Evolutionary conservation across 2,797 vertebrate species (phyloP).

Genomic region (Melopsittacus undulatus): DNA sequence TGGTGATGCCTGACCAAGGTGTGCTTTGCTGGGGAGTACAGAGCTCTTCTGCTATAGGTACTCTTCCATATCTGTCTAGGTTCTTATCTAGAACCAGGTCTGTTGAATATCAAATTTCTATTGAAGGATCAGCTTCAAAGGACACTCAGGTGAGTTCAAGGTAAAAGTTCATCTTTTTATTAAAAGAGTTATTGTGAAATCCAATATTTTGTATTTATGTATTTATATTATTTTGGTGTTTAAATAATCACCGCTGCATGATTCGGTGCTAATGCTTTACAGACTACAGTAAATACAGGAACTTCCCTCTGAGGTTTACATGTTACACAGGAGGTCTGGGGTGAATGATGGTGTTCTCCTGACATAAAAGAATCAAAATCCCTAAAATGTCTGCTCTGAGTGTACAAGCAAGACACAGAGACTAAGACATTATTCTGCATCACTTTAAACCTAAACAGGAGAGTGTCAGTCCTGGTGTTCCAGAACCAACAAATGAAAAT

Average conservation of each 20-base stretch:
- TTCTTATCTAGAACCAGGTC: neutral
- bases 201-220: neutral
- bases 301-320: neutral
- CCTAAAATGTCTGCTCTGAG: neutral
- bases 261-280: neutral
- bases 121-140: neutral
- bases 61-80: neutral
- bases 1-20: neutral
- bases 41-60: neutral
- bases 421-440: neutral
- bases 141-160: neutral
- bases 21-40: neutral
- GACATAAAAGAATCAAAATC: neutral
- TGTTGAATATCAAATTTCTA: neutral
- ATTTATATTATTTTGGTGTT: neutral
- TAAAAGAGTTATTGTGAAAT: neutral
- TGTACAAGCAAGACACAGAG: neutral
- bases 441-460: neutral
- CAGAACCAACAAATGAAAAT: neutral
- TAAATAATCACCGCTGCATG: neutral
- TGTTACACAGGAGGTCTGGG: neutral
- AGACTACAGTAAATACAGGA: neutral
- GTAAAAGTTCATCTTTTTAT: neutral
- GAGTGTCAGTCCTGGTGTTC: neutral
- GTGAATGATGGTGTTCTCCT: neutral